Base-by-base conservation (phyloP, 2,797 vertebrate species). In the Girardinus metallicus region DNA sequence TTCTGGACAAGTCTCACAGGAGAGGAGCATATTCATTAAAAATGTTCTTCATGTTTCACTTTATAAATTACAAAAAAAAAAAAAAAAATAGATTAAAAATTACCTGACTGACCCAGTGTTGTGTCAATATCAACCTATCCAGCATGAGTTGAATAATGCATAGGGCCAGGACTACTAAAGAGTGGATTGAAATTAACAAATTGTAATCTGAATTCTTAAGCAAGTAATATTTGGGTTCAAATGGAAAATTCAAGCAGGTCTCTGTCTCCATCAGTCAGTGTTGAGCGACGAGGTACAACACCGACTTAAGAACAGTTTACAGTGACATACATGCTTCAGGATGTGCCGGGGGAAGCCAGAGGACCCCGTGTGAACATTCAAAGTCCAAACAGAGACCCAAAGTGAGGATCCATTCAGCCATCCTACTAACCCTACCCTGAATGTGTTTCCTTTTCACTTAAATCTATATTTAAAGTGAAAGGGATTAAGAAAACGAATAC, bases 1-100 rank as follows among this genome's bases (percentile, higher is more conserved):
- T 96, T 85, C 93, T 96, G 96, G 94, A 72, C 81, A 21, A 73
- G 73, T 64, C n/a, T 76, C 76, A 88, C 81, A 81, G 4, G 66
- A 43, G n/a, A 83, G 62, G 77, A 11, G 29, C 18, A 78, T 21
- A 74, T 41, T 43, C 55, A 23, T 82, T 57, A 6, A 41, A 8
- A 7, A 64, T 79, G 70, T 53, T 18, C 23, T 43, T 70, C 10
- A n/a, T 43, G 23, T 43, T 70, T 70, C 23, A 13, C 39, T 36
- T 64, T 64, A 23, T 64, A 36, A 36, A 60, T 66, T 4, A 10
- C 39, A 39, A 46, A 10, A 49, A 46, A 46, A 46, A 15, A 46
- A 46, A 46, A 13, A 46, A 43, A 44, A 44, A 44, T 12, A 36
- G 4, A 53, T 26, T 53, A 23, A 57, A 31, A 66, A 18, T 66